A percentile compares a stretch with the other conserved stretches of the same genome.
Evolutionary conservation across 2,797 vertebrate species (phyloP).

Genomic region (Bradypus variegatus): DNA sequence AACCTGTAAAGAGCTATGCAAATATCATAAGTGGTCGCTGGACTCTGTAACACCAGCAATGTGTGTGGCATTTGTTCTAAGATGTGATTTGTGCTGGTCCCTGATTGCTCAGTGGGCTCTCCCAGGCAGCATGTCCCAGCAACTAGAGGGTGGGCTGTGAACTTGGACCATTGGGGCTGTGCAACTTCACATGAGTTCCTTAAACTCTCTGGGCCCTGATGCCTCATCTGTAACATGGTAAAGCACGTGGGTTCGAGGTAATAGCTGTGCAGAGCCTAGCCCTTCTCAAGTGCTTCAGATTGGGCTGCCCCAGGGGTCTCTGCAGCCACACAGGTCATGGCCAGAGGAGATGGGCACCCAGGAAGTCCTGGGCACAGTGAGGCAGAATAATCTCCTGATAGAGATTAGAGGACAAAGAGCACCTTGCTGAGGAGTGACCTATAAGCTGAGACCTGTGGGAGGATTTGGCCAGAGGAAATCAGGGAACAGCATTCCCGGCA

Average conservation of each 20-base stretch:
- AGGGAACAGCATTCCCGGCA: background rate
- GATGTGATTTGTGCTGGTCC: background rate
- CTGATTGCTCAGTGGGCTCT: background rate
- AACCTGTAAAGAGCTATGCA: background rate
- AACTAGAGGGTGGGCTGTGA: background rate
- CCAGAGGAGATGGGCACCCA: fast-evolving
- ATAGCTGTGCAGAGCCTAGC: background rate
- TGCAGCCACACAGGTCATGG: background rate
- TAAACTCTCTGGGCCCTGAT: background rate
- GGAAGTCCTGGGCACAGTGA: fast-evolving
- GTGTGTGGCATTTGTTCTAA: too few species aligned
- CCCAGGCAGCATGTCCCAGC: background rate
- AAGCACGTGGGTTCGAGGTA: fast-evolving
- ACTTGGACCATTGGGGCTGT: background rate
- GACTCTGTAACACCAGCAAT: too few species aligned
- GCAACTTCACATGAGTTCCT: background rate
- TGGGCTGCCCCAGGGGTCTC: background rate
- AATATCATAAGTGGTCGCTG: fast-evolving
- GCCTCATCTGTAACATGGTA: too few species aligned
- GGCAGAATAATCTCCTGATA: fast-evolving
- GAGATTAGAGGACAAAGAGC: fast-evolving
- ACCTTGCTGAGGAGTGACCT: fast-evolving
- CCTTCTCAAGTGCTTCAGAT: fast-evolving
- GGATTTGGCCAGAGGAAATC: fast-evolving
- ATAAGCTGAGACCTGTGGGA: background rate